Base-by-base conservation (phyloP, 2,797 vertebrate species). In the Notoglanidium macrostoma region DNA sequence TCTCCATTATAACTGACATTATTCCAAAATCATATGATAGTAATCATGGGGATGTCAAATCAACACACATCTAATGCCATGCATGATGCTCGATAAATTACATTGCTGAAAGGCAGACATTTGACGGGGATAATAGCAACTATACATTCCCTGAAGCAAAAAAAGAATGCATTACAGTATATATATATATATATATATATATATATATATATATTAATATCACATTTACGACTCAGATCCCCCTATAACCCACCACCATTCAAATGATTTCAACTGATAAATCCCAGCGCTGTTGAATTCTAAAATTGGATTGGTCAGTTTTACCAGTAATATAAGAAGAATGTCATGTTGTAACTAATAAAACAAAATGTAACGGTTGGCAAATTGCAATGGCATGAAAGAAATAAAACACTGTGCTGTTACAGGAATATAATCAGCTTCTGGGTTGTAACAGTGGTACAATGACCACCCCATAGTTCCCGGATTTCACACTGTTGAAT, bases 1-100 rank as follows among this genome's bases (percentile, higher is more conserved):
- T 5, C 32, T 67, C 3, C 14, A 67, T 57, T 76, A 83, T 29
- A 76, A 65, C 49, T 67, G 32, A 85, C 77, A 88, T 85, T 55
- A 44, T 80, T 11, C 21, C 17, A 46, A 46, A 63, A 54, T 73
- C 74, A 73, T 54, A 67, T 46, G 21, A 63, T 10, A 12, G 55
- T 35, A 82, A 87, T 86, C 76, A 55, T 6, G 32, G 35, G 8
- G 61, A 40, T 11, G 46, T 19, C 67, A 35, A n/a, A 67, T 29
- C 73, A 54, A 67, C 12, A 23, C 72, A 85, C 21, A 21, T 65
- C 44, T 77, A 85, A 85, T 74, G 23, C 2, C 35, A 61, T 44
- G 46, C 26, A 70, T 72, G 51, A 80, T 46, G 51, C 57, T 59
- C 51, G 26, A 23, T 55, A 74, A 65, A 51, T 67, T 44, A n/a